Conservation (phyloP, 1,140 invertebrate genomes). For the Andrena cerasifolii region DNA sequence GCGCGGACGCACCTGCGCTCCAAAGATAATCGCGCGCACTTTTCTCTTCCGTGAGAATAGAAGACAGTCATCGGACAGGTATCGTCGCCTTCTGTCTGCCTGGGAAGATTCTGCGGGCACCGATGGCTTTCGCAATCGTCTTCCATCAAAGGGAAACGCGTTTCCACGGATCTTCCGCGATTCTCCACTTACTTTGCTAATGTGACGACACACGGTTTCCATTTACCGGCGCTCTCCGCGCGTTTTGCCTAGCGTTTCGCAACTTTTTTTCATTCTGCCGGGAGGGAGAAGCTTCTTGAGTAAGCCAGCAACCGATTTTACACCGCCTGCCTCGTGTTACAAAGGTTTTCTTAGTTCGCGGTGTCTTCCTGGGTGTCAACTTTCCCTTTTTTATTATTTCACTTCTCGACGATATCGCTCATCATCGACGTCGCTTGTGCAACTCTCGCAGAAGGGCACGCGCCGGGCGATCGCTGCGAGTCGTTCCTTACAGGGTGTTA, state of each 20-base stretch:
- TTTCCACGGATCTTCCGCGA: constrained; percentile 18
- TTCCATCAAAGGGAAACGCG: constrained; percentile 34
- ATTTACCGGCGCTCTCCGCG: neutral
- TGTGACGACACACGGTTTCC: constrained; percentile 18
- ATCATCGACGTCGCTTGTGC: neutral
- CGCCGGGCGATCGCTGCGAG: neutral
- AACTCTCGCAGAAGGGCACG: neutral
- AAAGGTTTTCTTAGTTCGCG: neutral
- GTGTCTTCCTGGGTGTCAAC: too few species aligned
- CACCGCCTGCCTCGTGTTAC: neutral
- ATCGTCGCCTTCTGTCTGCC: constrained; percentile 53
- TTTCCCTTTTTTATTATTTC: neutral
- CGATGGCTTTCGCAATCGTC: constrained; percentile 38
- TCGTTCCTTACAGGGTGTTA: constrained; percentile 12
- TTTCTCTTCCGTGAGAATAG: constrained; percentile 73
- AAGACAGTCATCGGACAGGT: constrained; percentile 66
- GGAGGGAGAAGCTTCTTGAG: neutral
- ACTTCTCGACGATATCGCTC: neutral
- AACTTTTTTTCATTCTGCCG: neutral
- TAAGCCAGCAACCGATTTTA: too few species aligned
- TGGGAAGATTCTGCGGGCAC: constrained; percentile 46
- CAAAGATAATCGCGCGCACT: constrained; percentile 38
- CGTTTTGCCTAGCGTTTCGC: neutral
- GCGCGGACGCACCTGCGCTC: constrained; percentile 47
- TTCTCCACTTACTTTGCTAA: constrained; percentile 22